Conservation (phyloP, 2,888 invertebrate species). For the Agrilus mali region DNA sequence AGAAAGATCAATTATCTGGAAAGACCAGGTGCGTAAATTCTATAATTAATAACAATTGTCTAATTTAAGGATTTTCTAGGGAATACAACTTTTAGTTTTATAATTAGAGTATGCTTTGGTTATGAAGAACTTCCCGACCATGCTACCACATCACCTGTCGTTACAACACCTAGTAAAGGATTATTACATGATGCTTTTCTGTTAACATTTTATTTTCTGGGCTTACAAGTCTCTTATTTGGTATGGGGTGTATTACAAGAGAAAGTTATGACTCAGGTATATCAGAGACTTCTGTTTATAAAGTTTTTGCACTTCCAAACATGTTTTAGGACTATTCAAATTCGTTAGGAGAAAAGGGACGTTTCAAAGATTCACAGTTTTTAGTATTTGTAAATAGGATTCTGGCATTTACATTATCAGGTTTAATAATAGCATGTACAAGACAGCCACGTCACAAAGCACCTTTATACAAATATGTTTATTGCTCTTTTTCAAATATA, state of each 20-base stretch:
- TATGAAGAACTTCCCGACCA: conserved; percentile 37
- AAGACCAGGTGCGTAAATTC: conserved; percentile 48
- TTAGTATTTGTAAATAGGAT: conserved; percentile 92
- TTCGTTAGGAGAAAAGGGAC: conserved; percentile 45
- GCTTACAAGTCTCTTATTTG: conserved; percentile 81
- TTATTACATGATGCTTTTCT: conserved; percentile 45
- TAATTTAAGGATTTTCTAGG: conserved; percentile 4
- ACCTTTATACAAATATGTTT: conserved; percentile 89
- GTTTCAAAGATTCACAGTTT: conserved; percentile 91
- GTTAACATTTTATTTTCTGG: conserved; percentile 68
- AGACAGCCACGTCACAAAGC: conserved; percentile 61
- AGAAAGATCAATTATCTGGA: conserved; percentile 68
- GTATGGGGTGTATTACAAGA: conserved; percentile 97
- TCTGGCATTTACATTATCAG: conserved; percentile 66
- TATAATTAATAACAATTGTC: not conserved
- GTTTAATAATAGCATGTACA: conserved; percentile 45
- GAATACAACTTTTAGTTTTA: conserved; percentile 3
- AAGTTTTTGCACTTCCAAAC: conserved; percentile 1
- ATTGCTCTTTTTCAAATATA: conserved; percentile 92
- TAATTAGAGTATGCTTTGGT: conserved; percentile 40
- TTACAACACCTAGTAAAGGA: conserved; percentile 32
- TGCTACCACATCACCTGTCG: conserved; percentile 22
- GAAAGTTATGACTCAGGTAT: conserved; percentile 88
- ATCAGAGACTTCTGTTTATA: not conserved
- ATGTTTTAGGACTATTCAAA: conserved; percentile 42